phyloP scores from a whole-genome alignment of 1,140 invertebrate genomes.

The Hyposmocoma kahamanoa region DNA sequence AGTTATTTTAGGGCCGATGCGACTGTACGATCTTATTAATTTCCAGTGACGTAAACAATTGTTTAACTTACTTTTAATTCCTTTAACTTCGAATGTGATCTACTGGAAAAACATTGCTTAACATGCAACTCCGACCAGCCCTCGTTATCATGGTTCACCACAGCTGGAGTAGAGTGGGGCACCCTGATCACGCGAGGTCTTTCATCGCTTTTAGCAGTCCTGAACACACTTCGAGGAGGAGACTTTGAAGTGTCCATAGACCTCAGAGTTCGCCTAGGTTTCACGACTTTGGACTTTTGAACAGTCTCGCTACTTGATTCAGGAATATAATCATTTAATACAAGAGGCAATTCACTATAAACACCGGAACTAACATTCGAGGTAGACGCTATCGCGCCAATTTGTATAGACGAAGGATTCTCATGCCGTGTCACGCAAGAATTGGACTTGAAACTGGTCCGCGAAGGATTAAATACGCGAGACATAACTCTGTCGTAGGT shows the following conservation, averaged over 20 bases:
- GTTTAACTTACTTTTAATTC: slow-evolving; percentile 44
- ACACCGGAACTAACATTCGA: slow-evolving; percentile 36
- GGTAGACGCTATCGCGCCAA: slow-evolving; percentile 54
- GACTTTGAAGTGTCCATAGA: slow-evolving; percentile 37
- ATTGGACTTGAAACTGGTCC: slow-evolving; percentile 25
- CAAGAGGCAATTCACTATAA: slow-evolving; percentile 48
- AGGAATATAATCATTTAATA: slow-evolving; percentile 46
- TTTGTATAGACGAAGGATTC: slow-evolving; percentile 20
- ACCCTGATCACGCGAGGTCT: slow-evolving; percentile 8
- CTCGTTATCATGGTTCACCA: slow-evolving; percentile 15
- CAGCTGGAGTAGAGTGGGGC: slow-evolving; percentile 31
- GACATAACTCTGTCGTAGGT: slow-evolving; percentile 52
- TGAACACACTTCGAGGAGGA: slow-evolving; percentile 17
- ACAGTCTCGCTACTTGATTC: slow-evolving; percentile 24
- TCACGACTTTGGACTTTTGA: slow-evolving; percentile 25
- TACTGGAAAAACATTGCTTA: slow-evolving; percentile 43
- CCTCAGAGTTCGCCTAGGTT: slow-evolving; percentile 46
- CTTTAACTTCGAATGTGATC: slow-evolving; percentile 46
- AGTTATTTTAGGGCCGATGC: too few species aligned
- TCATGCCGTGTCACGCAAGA: slow-evolving; percentile 41
- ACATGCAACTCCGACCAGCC: slow-evolving; percentile 33
- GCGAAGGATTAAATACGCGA: slow-evolving; percentile 33
- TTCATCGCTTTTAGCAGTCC: slow-evolving; percentile 10
- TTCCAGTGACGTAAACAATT: too few species aligned
- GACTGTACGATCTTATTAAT: too few species aligned